phyloP scores from a whole-genome alignment of 2,888 invertebrate genomes.

The Ornithoptera alexandrae region DNA sequence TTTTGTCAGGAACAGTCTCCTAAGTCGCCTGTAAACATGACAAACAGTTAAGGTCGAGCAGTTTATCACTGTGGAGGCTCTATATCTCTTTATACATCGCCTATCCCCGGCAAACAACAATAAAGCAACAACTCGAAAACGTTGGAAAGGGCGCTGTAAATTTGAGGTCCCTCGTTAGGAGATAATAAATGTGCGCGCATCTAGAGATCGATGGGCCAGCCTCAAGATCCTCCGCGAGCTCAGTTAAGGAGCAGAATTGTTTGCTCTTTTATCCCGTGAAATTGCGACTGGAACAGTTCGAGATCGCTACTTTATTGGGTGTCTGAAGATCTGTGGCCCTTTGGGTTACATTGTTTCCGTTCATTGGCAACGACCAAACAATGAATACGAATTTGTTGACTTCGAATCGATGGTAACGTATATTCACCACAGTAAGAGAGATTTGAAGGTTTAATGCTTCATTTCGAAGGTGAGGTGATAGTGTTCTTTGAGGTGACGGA shows the following conservation, averaged over 20 bases:
- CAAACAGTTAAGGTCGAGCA: conserved; percentile 20
- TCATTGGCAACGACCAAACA: conserved; percentile 6
- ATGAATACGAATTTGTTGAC: neutral
- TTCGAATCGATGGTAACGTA: neutral
- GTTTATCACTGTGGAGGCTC: conserved; percentile 32
- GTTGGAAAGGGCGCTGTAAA: conserved; percentile 32
- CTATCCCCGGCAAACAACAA: conserved; percentile 35
- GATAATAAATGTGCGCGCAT: conserved; percentile 34
- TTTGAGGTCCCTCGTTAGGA: conserved; percentile 31
- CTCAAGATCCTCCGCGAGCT: conserved; percentile 31
- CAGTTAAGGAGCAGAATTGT: conserved; percentile 33
- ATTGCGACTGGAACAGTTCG: conserved; percentile 16
- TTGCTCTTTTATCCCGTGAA: conserved; percentile 28
- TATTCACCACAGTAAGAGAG: no score
- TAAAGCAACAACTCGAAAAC: conserved; percentile 34
- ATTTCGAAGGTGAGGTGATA: no score
- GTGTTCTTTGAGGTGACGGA: no score
- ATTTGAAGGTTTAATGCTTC: no score
- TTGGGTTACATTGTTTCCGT: neutral
- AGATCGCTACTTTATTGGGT: conserved; percentile 24
- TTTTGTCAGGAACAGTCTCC: neutral
- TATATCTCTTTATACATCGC: conserved; percentile 34
- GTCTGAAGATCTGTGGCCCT: conserved; percentile 16
- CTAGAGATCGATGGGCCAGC: conserved; percentile 32
- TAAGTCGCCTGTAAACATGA: neutral